Evolutionary conservation across 2,797 vertebrate species (phyloP).

Genomic region (Sebastes taczanowskii): DNA sequence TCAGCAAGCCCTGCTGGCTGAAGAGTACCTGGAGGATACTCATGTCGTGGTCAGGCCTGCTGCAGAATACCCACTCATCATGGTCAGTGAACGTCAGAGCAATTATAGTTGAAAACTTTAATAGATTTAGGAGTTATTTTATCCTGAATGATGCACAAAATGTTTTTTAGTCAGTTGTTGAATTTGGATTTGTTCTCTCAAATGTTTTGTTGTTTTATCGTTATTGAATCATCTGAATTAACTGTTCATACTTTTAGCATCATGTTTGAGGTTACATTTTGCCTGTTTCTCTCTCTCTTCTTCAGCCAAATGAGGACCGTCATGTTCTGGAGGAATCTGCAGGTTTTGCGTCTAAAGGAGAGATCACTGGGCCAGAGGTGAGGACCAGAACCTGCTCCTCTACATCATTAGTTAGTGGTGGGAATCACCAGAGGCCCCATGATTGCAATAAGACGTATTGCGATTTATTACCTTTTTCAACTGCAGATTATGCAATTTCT

Average conservation of each 20-base stretch:
- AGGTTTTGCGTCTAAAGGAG: constrained; percentile 79
- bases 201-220: not conserved
- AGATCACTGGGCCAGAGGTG: constrained; percentile 44
- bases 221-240: not conserved
- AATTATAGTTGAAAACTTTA: not conserved
- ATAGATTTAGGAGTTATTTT: not conserved
- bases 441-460: too few species aligned
- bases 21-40: constrained; percentile 89
- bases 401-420: too few species aligned
- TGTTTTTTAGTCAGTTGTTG: not conserved
- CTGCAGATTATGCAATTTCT: too few species aligned
- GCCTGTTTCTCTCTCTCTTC: not conserved
- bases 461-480: too few species aligned
- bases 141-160: not conserved
- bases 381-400: constrained; percentile 4
- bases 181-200: too few species aligned
- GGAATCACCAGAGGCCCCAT: too few species aligned
- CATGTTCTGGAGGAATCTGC: constrained; percentile 90
- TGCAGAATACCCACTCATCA: constrained; percentile 89
- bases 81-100: constrained; percentile 77
- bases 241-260: not conserved
- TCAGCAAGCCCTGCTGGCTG: constrained; percentile 91
- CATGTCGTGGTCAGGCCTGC: constrained; percentile 84
- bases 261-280: not conserved
- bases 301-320: constrained; percentile 93